These are phyloP conservation scores for Latheticus oryzae DNA, from an alignment of 2,888 invertebrate genomes.

Conservation along the genomic window DNA sequence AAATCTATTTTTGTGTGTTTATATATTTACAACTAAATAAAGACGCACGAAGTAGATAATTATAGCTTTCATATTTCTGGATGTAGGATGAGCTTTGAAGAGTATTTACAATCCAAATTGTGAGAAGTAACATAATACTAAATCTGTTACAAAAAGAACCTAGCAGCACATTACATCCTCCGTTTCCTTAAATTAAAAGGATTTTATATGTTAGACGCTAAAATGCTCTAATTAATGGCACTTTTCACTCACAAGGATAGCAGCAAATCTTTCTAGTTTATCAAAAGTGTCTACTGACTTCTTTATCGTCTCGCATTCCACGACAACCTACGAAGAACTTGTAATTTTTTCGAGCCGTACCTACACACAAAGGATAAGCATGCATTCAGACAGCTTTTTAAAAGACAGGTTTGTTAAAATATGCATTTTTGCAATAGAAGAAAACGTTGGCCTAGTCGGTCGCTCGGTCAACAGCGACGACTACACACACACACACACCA, in stretches of 20 bases:
- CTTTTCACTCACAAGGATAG: not conserved
- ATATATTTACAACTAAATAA: too few relatives aligned
- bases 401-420: constrained; percentile 33
- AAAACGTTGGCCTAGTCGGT: constrained; percentile 38
- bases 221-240: constrained; percentile 2
- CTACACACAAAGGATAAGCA: constrained; percentile 23
- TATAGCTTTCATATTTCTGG: too few relatives aligned
- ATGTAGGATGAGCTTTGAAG: too few relatives aligned
- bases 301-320: constrained; percentile 6
- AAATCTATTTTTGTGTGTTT: too few relatives aligned
- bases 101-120: too few relatives aligned
- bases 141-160: too few relatives aligned
- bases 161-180: too few relatives aligned
- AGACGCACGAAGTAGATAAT: too few relatives aligned
- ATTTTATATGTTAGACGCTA: not conserved
- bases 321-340: constrained; percentile 4
- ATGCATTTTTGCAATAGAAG: constrained; percentile 34
- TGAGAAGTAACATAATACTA: too few relatives aligned
- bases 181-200: constrained; percentile 4
- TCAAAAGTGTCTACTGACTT: not conserved
- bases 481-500: constrained; percentile 12
- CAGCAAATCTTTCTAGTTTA: not conserved
- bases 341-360: constrained; percentile 8
- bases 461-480: constrained; percentile 34
- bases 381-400: constrained; percentile 9